Evolutionary conservation across 2,888 invertebrate species (phyloP), one percentile per base, ranked within the genome.

Genomic region (Melanophora roralis): DNA sequence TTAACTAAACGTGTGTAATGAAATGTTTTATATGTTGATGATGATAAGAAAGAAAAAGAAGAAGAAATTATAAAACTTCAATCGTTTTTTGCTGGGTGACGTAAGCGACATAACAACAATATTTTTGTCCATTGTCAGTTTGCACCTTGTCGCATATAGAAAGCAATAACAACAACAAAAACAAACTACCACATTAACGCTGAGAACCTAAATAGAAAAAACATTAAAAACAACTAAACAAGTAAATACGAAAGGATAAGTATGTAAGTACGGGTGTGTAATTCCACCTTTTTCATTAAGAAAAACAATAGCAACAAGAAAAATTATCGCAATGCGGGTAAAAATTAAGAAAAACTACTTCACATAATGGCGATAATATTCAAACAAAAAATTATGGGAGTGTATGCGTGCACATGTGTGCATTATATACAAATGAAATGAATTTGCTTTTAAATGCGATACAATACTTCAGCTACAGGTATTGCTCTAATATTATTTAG

Each of bases 61-160:
- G n/a, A 14, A 12, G n/a, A 27, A 27, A 64, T 7, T 36, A 69
- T 11, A 57, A 72, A 72, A 65, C 68, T 77, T 77, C 65, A 69
- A 77, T 65, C 68, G 47, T 64, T 62, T 23, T 12, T 76, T 23
- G 55, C 14, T 21, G 32, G 6, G 65, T 36, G 62, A 34, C 40
- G 47, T 51, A 51, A 55, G 40, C 67, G 12, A 38, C 51, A 47
- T 21, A 59, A 40, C 74, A 38, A 53, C 60, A 76, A 40, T 69
- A 72, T 73, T 71, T 78, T 71, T 59, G 82, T 78, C 81, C 73
- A 82, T 83, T 83, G 83, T 83, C 80, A 80, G 68, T 82, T 73
- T 68, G 67, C 75, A 80, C 75, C 72, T 68, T 67, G 76, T 59
- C 72, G 67, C 68, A 67, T 34, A 76, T 64, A 53, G 65, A 65